Evolutionary conservation across 2,888 invertebrate genomes (phyloP).

Genomic region (Caenorhabditis sp.): DNA sequence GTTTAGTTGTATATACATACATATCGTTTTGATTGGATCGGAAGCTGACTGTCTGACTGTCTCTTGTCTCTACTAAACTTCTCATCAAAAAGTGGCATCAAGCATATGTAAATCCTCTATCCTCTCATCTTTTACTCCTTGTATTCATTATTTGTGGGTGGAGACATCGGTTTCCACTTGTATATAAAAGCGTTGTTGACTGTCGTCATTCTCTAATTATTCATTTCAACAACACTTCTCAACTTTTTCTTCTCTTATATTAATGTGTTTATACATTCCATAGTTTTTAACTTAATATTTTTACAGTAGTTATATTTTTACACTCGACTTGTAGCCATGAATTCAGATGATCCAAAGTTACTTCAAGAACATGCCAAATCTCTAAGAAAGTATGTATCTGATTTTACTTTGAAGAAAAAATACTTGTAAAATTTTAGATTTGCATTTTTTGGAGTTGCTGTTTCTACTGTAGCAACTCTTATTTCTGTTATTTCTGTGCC

Average conservation of each 20-base stretch:
- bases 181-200: conserved; percentile 38
- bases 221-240: conserved; percentile 17
- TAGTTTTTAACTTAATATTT: background rate
- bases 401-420: no score
- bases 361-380: conserved; percentile 40
- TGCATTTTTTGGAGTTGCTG: conserved; percentile 44
- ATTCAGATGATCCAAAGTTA: conserved; percentile 36
- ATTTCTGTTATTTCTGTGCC: conserved; percentile 47
- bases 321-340: conserved; percentile 27
- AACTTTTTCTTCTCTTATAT: background rate
- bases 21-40: background rate
- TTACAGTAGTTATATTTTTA: conserved; percentile 1
- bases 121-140: background rate
- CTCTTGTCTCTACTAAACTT: background rate
- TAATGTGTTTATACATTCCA: conserved; percentile 8
- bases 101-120: background rate
- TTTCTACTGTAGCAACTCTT: conserved; percentile 44
- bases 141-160: background rate
- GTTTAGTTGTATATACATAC: conserved; percentile 5
- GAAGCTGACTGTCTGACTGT: background rate
- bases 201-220: conserved; percentile 47
- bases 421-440: conserved; percentile 13
- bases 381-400: conserved; percentile 26
- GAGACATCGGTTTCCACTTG: background rate
- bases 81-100: background rate